Base-by-base conservation (phyloP, 37 sponge, comb jelly and placozoan species). In the Cliona cf. orientalis region DNA sequence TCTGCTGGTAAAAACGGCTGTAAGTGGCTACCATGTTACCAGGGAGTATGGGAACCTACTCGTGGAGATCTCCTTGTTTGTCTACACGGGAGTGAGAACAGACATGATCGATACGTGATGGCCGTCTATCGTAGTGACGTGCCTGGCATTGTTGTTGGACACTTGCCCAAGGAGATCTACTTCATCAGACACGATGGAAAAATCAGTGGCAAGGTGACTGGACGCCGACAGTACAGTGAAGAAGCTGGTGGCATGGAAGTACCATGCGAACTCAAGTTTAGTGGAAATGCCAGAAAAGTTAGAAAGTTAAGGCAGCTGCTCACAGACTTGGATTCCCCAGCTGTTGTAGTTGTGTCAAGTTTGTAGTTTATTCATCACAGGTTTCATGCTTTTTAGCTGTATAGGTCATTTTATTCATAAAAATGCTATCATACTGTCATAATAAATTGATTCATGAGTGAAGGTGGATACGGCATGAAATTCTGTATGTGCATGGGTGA, bases 151-250 rank as follows among this genome's bases (percentile, higher is more conserved):
- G 23, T 61, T 61, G 63, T 61, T 61, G 63, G 63, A 61, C 63
- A 61, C 23, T 28, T 61, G 23, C 63, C 63, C 12, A 12, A n/a
- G 26, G 63, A 61, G 26, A 61, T 61, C 22, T 61, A 61, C 63
- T 61, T 61, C 63, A 22, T n/a, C 5, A 61, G 63, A n/a, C 63
- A 61, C 26, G 63, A 61, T 12, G 63, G 63, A n/a, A 61, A 61
- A 22, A 61, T 61, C 26, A 61, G 63, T 61, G 63, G 63, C 6
- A 28, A n/a, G 23, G 63, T 61, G 17, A n/a, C 63, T 25, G 63
- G 22, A 61, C 17, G 28, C 25, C 12, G 63, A 5, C 5, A 61
- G 28, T 5, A 49, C 53, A 49, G 53, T 49, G 14, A 14, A 49
- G 28, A 61, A n/a, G 26, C 28, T n/a, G 63, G 63, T n/a, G 63